Base-by-base conservation (phyloP, 2,797 vertebrate genomes). In the Tolypeutes matacus region DNA sequence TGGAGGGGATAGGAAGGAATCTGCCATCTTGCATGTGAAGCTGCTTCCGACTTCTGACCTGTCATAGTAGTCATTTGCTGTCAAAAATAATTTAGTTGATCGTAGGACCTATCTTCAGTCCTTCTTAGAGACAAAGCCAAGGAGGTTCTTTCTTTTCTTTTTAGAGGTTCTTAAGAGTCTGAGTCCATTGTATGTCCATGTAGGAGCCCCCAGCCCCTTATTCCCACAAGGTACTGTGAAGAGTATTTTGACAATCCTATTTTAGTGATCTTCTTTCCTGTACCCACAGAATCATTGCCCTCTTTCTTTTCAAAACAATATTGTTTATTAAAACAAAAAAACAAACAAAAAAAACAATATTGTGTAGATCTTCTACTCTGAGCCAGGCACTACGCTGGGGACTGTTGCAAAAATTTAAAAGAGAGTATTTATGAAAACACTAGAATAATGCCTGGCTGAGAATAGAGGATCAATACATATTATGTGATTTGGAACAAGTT, bases 271-370 rank as follows among this genome's bases (percentile, higher is more conserved):
- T 81, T 93, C 62, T 91, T 88, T 91, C 27, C 36, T 91, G 29
- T 78, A 39, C 23, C 34, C 11, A 36, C 7, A 56, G 36, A 92
- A 82, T 83, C 76, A 77, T 31, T 83, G 64, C 31, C 81, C 29
- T 83, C 27, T 91, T 95, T 90, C 67, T 67, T 93, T 78, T 96
- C 69, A 65, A 60, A 91, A 72, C 5, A 60, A 25, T n/a, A n/a
- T n/a, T n/a, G n/a, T n/a, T n/a, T n/a, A n/a, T n/a, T n/a, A n/a
- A n/a, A n/a, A n/a, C n/a, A n/a, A n/a, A n/a, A n/a, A n/a, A n/a
- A n/a, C n/a, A n/a, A n/a, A n/a, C n/a, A n/a, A n/a, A n/a, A n/a
- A n/a, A n/a, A n/a, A n/a, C n/a, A n/a, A n/a, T 92, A 36, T 87
- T 34, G 6, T 86, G 56, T 25, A 67, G 39, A 51, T 89, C 27